Evolutionary conservation across 2,888 invertebrate species (phyloP), one percentile per base, ranked within the genome.

Genomic region (Fragum fragum): DNA sequence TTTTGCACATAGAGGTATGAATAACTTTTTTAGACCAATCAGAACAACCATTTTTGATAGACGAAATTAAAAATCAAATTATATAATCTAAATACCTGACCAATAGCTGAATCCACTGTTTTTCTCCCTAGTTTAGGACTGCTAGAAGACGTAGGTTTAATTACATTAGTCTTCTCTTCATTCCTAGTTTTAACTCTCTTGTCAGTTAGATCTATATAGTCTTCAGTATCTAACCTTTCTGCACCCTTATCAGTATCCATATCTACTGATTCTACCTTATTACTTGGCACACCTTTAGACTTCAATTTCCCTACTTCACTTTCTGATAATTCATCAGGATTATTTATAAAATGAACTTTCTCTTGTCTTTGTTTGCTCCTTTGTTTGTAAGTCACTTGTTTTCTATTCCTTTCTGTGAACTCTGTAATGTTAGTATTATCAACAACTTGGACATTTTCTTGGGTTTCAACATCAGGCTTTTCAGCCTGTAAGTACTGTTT

Each of bases 401-500:
- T 39, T 36, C 21, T 42, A 6, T 68, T 71, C 28, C 26, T 59
- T 7, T 39, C 28, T 16, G 32, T 32, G 1, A 61, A 1, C 61
- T 61, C 29, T 28, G 61, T 61, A 21, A 28, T 29, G n/a, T 55
- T 23, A 55, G 5, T 7, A 47, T 29, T 28, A 2, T 3, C 11
- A 63, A 18, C 14, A 26, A 29, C 36, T 63, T 47, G 47, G 16
- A 16, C 42, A 26, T 26, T 55, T 21, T 74, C 68, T 59, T 18
- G 6, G 36, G 39, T 71, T 42, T 90, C 91, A 53, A 83, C 70
- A 71, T 90, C 85, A 18, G 90, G 90, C 75, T 87, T 89, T 75
- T 91, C 90, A n/a, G 90, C 90, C 74, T 89, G 76, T 21, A 90
- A 72, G 72, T 84, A 90, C 66, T 87, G 88, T 80, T 88, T 88